A percentile compares a stretch with the other conserved stretches of the same genome.
Evolutionary conservation across 53 echinoderm and acorn worm species (phyloP).

Genomic region (Echinometra lucunter): DNA sequence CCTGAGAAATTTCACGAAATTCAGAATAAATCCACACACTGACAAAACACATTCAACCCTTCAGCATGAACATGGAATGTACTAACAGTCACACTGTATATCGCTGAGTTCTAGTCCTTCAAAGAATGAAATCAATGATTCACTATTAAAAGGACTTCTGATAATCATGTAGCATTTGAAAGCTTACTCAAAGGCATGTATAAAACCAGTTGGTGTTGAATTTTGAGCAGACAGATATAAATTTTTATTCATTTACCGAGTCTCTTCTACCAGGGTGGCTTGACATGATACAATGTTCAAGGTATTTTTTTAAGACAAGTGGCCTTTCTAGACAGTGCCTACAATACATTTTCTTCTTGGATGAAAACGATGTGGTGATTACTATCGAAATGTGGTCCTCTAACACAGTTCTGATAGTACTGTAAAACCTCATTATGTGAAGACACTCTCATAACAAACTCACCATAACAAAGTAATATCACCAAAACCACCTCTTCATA

Average conservation of each 20-base stretch:
- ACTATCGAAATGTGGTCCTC: not conserved
- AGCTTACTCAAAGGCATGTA: not conserved
- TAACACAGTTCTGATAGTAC: not conserved
- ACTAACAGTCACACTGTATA: not conserved
- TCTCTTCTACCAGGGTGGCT: too few species aligned
- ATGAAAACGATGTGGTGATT: too few species aligned
- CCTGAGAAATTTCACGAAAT: too few species aligned
- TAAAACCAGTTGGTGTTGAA: not conserved
- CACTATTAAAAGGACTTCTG: not conserved
- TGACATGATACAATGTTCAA: too few species aligned
- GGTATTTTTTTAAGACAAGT: not conserved
- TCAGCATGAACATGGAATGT: not conserved
- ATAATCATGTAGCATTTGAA: not conserved
- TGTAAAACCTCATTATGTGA: too few species aligned
- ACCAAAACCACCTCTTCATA: too few species aligned
- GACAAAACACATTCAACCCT: not conserved
- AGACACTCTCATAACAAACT: too few species aligned
- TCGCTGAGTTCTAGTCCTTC: not conserved
- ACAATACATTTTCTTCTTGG: too few species aligned
- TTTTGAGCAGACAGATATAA: not conserved
- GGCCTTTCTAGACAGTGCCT: not conserved
- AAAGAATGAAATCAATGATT: not conserved
- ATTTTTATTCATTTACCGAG: too few species aligned
- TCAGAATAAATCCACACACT: too few species aligned
- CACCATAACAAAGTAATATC: too few species aligned